These are phyloP conservation scores for Hermaeophaga mercurialis DNA, from an alignment of 2,888 invertebrate species.

Conservation along the genomic window DNA sequence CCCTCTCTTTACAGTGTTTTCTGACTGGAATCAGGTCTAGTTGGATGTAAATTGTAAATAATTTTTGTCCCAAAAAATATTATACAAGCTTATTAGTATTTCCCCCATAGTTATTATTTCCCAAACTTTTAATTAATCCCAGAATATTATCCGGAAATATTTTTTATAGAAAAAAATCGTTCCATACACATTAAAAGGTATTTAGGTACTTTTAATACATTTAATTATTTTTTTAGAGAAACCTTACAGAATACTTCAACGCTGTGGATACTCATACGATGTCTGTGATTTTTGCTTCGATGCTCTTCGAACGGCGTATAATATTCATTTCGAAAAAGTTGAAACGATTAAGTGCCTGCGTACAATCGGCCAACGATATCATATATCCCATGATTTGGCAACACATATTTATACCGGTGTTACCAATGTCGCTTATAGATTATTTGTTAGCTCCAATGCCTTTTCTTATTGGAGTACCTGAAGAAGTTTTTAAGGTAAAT, in stretches of 20 bases:
- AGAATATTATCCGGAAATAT: no score
- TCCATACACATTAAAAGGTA: no score
- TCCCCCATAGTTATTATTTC: no score
- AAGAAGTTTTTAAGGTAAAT: slow-evolving; percentile 76
- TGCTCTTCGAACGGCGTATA: slow-evolving; percentile 92
- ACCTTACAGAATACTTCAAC: slow-evolving; percentile 96
- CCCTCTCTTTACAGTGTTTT: no score
- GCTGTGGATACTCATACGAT: slow-evolving; percentile 94
- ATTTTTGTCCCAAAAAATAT: no score
- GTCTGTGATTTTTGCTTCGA: slow-evolving; percentile 94
- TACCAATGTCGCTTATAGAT: slow-evolving; percentile 87
- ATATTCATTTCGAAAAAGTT: slow-evolving; percentile 90
- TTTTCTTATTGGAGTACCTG: slow-evolving; percentile 93
- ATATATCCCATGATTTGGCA: slow-evolving; percentile 99
- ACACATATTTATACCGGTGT: slow-evolving; percentile 95
- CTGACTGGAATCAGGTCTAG: no score
- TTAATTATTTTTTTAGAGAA: slow-evolving; percentile 75
- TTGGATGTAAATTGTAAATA: no score
- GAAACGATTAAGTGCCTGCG: slow-evolving; percentile 88
- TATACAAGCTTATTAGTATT: no score
- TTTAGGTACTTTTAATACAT: no score
- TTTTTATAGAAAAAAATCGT: no score
- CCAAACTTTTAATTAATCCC: no score
- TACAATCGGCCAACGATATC: slow-evolving; percentile 91
- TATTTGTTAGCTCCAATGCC: slow-evolving; percentile 97